Evolutionary conservation across 2,888 invertebrate genomes (phyloP).

Genomic region (Synanthedon formicaeformis): DNA sequence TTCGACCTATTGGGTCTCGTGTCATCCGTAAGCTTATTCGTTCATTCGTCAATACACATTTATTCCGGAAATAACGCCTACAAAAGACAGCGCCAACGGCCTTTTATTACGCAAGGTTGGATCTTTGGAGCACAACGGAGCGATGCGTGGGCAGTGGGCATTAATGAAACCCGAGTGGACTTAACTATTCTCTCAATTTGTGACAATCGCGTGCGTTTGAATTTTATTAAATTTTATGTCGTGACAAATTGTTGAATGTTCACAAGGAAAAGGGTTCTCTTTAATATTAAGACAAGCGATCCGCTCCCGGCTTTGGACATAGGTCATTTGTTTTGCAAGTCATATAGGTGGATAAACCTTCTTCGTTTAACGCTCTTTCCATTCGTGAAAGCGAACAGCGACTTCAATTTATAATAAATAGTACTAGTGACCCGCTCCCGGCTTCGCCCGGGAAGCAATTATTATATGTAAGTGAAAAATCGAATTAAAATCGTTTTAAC

Average conservation of each 20-base stretch:
- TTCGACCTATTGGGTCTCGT: neutral
- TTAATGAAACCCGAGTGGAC: constrained; percentile 3
- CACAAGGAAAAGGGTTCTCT: neutral
- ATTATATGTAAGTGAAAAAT: too few species aligned
- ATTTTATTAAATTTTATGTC: constrained; percentile 5
- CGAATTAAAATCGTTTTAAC: too few species aligned
- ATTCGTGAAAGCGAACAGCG: too few species aligned
- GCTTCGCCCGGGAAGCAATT: too few species aligned
- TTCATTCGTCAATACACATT: constrained; percentile 11
- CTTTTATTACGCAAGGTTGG: constrained; percentile 17
- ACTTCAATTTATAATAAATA: too few species aligned
- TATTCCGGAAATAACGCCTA: constrained; percentile 8
- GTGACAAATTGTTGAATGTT: constrained; percentile 5
- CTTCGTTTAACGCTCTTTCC: too few species aligned
- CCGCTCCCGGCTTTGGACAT: too few species aligned
- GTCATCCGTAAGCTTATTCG: neutral
- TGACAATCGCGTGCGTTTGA: neutral
- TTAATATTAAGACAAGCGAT: neutral
- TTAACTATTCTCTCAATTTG: neutral
- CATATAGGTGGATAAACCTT: too few species aligned
- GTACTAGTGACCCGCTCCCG: too few species aligned
- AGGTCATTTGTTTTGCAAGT: too few species aligned
- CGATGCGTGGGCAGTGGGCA: constrained; percentile 25
- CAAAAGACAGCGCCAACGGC: constrained; percentile 15
- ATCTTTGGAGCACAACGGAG: constrained; percentile 14